These are phyloP conservation scores for Panzeria rudis DNA, from an alignment of 2,888 invertebrate genomes.

Conservation along the genomic window DNA sequence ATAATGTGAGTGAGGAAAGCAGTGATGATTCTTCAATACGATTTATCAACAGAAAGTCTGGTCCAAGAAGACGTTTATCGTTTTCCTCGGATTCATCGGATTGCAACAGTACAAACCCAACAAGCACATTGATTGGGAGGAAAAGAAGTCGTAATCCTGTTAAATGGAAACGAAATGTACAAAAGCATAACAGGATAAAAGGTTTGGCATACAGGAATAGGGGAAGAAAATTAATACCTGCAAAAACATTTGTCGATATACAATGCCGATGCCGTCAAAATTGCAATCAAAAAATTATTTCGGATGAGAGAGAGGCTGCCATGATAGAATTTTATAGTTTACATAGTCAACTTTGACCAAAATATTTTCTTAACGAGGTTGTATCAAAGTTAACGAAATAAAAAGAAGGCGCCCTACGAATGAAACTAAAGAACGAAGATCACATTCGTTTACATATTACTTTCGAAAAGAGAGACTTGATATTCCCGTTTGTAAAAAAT, in stretches of 20 bases:
- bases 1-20: too few species aligned
- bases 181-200: conserved; percentile 74
- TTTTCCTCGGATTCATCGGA: conserved; percentile 67
- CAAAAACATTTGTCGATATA: conserved; percentile 72
- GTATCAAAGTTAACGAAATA: too few species aligned
- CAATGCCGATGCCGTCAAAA: conserved; percentile 70
- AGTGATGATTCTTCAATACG: conserved; percentile 24
- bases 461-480: too few species aligned
- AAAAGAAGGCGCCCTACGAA: too few species aligned
- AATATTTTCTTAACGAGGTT: too few species aligned
- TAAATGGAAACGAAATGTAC: conserved; percentile 73
- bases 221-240: conserved; percentile 45
- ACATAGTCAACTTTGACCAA: conserved; percentile 57
- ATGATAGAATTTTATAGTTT: conserved; percentile 44
- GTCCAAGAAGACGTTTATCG: conserved; percentile 4
- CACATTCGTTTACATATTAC: too few species aligned
- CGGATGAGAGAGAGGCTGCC: too few species aligned
- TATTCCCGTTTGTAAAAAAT: too few species aligned
- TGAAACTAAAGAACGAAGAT: too few species aligned
- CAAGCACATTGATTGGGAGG: conserved; percentile 51
- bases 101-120: too few species aligned
- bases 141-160: conserved; percentile 57
- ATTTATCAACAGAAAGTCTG: conserved; percentile 29
- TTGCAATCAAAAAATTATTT: conserved; percentile 68
- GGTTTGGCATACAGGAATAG: too few species aligned